These are phyloP conservation scores for Acleris holmiana DNA, from an alignment of 2,888 invertebrate genomes.

Conservation along the genomic window DNA sequence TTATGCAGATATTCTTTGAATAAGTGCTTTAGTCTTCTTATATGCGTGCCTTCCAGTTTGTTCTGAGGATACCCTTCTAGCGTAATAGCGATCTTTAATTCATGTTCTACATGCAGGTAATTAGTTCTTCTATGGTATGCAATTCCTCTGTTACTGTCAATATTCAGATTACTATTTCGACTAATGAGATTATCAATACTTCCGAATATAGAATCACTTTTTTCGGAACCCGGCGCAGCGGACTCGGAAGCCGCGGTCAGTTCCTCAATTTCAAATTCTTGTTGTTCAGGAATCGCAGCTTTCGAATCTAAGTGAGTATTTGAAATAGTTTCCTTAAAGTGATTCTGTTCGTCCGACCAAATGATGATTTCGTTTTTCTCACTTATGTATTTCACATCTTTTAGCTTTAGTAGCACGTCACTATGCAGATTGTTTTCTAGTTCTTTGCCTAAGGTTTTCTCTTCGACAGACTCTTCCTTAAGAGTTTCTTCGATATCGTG, in stretches of 20 bases:
- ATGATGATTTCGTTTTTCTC: constrained; percentile 61
- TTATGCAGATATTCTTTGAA: constrained; percentile 75
- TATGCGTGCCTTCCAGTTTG: constrained; percentile 73
- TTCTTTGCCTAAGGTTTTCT: constrained; percentile 42
- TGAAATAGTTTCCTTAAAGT: constrained; percentile 42
- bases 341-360: constrained; percentile 61
- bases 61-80: constrained; percentile 73
- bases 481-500: constrained; percentile 28
- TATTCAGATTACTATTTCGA: constrained; percentile 64
- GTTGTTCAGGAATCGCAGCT: constrained; percentile 41
- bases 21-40: constrained; percentile 67
- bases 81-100: constrained; percentile 72
- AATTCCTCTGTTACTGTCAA: constrained; percentile 73
- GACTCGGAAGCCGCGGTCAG: constrained; percentile 47
- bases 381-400: constrained; percentile 60
- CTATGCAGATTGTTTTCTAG: constrained; percentile 51
- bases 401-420: constrained; percentile 59
- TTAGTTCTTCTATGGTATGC: constrained; percentile 76
- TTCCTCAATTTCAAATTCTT: constrained; percentile 37
- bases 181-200: constrained; percentile 61
- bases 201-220: constrained; percentile 61
- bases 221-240: constrained; percentile 58
- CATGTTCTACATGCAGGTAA: constrained; percentile 71
- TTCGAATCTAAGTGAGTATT: constrained; percentile 40
- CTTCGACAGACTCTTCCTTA: constrained; percentile 2